Base-by-base conservation (phyloP, 2,797 vertebrate species). In the Microctenopoma steveboyesi region DNA sequence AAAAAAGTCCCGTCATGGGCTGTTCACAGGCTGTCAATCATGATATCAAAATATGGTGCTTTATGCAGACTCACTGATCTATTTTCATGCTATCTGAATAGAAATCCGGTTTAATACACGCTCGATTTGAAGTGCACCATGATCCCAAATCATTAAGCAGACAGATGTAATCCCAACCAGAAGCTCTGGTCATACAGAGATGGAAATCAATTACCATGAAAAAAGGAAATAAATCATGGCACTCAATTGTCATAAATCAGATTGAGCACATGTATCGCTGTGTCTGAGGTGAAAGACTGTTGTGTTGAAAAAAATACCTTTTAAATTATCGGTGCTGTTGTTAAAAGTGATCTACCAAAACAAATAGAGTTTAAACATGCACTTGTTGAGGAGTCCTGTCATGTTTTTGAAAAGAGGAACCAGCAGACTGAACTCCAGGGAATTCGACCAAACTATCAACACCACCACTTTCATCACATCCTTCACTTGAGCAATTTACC, bases 21-120 rank as follows among this genome's bases (percentile, higher is more conserved):
- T 92, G 91, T 90, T 96, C 93, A 88, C 92, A 95, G 92, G 93
- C 92, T 94, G 95, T 95, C 95, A 96, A 92, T 96, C 95, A 95
- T 48, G 72, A 64, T 74, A 89, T 86, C 87, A 87, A 91, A 94
- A 94, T 94, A 92, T 93, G 91, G 92, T 83, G 92, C 91, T 94
- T 95, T 93, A 95, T 90, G 93, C 88, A 94, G 93, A 92, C 87
- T 78, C 91, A 66, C 93, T 91, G 92, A 89, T 91, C 81, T 79
- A 65, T 86, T 86, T 87, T 81, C 61, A 68, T 83, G 76, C 75
- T 64, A 52, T 79, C 66, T 69, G 59, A 86, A 82, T 70, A 69
- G 59, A 80, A 88, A 81, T 74, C 62, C 42, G 37, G 57, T 58
- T 75, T 70, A 57, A 82, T 55, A 64, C 56, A 57, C 5, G 42